Base-by-base conservation (phyloP, 2,113 vertebrate genomes). In the Phyllostomus hastatus region DNA sequence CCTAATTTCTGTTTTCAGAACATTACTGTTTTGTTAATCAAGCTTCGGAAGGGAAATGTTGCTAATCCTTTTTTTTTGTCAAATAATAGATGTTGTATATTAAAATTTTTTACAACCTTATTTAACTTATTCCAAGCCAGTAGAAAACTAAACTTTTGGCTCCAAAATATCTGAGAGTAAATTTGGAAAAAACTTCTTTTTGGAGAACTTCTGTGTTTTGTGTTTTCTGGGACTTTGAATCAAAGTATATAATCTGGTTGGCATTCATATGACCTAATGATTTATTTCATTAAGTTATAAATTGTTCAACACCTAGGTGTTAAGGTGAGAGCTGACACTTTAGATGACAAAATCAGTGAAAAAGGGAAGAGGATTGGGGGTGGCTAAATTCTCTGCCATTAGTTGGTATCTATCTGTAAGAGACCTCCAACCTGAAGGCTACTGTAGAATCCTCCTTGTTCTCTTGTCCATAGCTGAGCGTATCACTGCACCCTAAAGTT, bases 21-120 rank as follows among this genome's bases (percentile, higher is more conserved):
- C 52, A 31, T 90, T 96, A 93, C 83, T 97, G 38, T 72, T 98
- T 98, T 96, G 54, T 92, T 97, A 97, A 92, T 95, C 96, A 96
- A 97, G 97, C 96, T 98, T 93, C 6, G 5, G 72, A 95, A 91
- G 24, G 38, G 14, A 59, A 84, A 82, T 96, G 70, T 59, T 92
- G 33, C 0, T 89, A 95, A 79, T 54, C 61, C 15, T 24, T 87
- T 93, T 43, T 52, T 50, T 75, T 50, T 33, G 75, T 33, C 75
- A 92, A 81, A 90, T 90, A 86, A 91, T 95, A 95, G 81, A 83
- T 88, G 79, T 95, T 84, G 76, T 76, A 43, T 86, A 57, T 93
- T 52, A 92, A 87, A 91, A 86, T 75, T 75, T 31, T 33, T 96
- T 96, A 28, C 26, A 90, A 20, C 78, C 67, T 96, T 88, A 94